Evolutionary conservation across 2,888 invertebrate genomes (phyloP).

Genomic region (Synergus japonicus): DNA sequence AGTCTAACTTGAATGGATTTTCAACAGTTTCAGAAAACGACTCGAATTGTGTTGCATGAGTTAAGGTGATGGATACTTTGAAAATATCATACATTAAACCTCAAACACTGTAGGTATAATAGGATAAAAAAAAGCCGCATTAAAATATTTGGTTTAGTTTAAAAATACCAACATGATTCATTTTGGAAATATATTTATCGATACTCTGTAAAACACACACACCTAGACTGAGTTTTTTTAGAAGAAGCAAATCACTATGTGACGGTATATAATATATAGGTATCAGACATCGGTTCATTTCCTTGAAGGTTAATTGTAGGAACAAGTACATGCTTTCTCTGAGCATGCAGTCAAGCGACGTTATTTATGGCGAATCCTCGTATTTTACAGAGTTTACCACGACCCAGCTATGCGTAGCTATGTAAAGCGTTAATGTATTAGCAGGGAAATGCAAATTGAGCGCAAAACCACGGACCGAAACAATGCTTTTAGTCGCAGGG

Average conservation of each 20-base stretch:
- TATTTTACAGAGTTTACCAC: slow-evolving; percentile 70
- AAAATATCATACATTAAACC: no score
- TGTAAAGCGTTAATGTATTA: slow-evolving; percentile 69
- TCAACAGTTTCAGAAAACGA: no score
- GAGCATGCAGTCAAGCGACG: slow-evolving; percentile 27
- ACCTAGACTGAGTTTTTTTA: background rate
- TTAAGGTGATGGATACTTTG: no score
- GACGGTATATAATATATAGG: background rate
- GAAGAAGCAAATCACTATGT: slow-evolving; percentile 6
- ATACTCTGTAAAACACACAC: background rate
- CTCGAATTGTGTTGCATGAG: no score
- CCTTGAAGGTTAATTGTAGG: background rate
- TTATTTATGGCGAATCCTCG: slow-evolving; percentile 58
- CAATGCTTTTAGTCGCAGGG: slow-evolving; percentile 71
- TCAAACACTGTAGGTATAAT: no score
- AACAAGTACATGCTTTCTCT: slow-evolving; percentile 14
- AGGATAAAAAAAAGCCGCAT: no score
- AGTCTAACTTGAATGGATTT: no score
- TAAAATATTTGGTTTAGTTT: no score
- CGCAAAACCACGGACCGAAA: slow-evolving; percentile 73
- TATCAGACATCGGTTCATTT: slow-evolving; percentile 30
- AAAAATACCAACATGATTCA: no score
- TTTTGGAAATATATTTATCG: no score
- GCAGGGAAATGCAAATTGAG: slow-evolving; percentile 69
- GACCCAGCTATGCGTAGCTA: slow-evolving; percentile 62